Evolutionary conservation across 2,797 vertebrate species (phyloP), one percentile per base, ranked within the genome.

Genomic region (Sparidentex hasta): DNA sequence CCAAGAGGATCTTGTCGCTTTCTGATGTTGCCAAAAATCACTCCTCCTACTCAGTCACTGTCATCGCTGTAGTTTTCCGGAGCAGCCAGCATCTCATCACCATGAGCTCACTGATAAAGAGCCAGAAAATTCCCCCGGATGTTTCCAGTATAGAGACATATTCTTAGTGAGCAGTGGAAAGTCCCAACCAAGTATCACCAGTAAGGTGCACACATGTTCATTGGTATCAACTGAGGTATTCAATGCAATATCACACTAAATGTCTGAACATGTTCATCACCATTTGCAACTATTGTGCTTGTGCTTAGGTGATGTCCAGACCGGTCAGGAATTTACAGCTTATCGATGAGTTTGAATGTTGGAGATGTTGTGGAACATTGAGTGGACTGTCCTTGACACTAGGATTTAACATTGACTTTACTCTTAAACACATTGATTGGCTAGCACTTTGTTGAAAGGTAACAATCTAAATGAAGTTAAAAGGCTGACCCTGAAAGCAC

Each of bases 21-120:
- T 29, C 74, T 51, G 21, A 50, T 74, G 66, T 63, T 81, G 71
- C 65, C 67, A 82, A 72, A 73, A 81, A 71, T 58, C 59, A 61
- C 43, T 29, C 63, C 47, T 54, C 67, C 46, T 62, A 50, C 50
- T 90, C 67, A 3, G 61, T 89, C 83, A 86, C 71, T 77, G 84
- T 90, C 89, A 81, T 76, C 66, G 59, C 59, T 52, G 56, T 59
- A 70, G 70, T 23, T 70, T 68, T 25, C 23, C 61, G 50, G 23
- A 33, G 33, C 21, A 57, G 63, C 27, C 55, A 80, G 72, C 59
- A 52, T 56, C 70, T 83, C 65, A 66, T 65, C 72, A 72, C 27
- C 48, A 13, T n/a, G 27, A 64, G 68, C 63, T 74, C 21, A 61
- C 44, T 41, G 79, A 83, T 63, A 71, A 80, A 81, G 48, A 65